Percentiles rank a stretch among this genome's conserved stretches.
Conservation (phyloP, 2,888 invertebrate species). For the Gari tellinella region DNA sequence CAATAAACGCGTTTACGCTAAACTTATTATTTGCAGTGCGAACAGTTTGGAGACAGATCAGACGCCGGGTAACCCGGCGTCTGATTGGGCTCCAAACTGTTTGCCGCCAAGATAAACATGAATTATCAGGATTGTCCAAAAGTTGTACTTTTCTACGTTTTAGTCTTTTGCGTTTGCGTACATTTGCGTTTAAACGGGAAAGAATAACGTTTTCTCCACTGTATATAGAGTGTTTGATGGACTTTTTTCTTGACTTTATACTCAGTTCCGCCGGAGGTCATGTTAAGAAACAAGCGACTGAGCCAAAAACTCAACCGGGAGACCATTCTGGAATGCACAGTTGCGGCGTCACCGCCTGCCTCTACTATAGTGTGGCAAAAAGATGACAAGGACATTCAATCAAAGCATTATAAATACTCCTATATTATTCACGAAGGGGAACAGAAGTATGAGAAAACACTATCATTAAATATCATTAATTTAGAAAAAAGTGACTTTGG, state of each 20-base stretch:
- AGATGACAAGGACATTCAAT: slow-evolving; percentile 57
- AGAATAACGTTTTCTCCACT: too few species aligned
- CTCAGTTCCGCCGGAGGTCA: slow-evolving; percentile 77
- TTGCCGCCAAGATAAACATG: too few species aligned
- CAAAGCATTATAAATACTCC: slow-evolving; percentile 56
- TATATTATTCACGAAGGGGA: slow-evolving; percentile 66
- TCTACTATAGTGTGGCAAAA: slow-evolving; percentile 72
- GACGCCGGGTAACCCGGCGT: too few species aligned
- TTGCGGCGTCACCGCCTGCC: slow-evolving; percentile 76
- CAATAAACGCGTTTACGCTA: too few species aligned
- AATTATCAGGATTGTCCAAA: too few species aligned
- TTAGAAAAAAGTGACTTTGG: slow-evolving; percentile 68
- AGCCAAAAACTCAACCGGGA: slow-evolving; percentile 75
- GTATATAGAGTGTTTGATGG: not conserved
- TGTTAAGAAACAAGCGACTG: slow-evolving; percentile 69
- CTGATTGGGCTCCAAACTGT: too few species aligned
- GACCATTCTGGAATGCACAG: slow-evolving; percentile 78
- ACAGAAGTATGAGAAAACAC: slow-evolving; percentile 56
- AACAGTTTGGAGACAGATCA: too few species aligned
- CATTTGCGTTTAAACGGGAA: too few species aligned
- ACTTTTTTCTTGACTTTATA: not conserved
- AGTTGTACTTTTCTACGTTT: too few species aligned
- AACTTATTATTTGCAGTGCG: too few species aligned
- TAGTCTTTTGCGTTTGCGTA: too few species aligned
- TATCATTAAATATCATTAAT: slow-evolving; percentile 65